Evolutionary conservation across 1,140 invertebrate species (phyloP), one percentile per base, ranked within the genome.

Genomic region (Portunus trituberculatus): DNA sequence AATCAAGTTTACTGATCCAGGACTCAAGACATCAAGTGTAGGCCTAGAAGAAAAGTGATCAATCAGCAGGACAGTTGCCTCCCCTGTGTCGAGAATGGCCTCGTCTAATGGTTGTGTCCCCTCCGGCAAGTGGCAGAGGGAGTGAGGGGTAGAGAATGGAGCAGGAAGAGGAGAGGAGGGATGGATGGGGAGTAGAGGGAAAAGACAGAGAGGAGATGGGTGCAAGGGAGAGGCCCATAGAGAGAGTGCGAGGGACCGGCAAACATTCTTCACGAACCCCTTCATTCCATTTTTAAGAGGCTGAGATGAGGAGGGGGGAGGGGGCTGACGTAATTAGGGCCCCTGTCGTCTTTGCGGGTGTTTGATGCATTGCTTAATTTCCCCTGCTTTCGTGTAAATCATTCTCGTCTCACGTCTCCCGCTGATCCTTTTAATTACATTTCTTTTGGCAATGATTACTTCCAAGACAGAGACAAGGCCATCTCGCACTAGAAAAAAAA

Each of bases 341-440:
- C 93, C 59, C 67, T 90, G 93, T 91, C 93, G 48, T 94, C 89
- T 94, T 83, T 92, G 25, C 32, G 28, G 89, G 93, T 52, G 39
- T 94, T 90, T 94, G 93, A 94, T 94, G 88, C 48, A 94, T 94
- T 28, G 89, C 93, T 94, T 91, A 20, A 94, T 94, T 94, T 91
- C 82, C 93, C 88, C 39, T 91, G 67, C 28, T 94, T 91, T 91
- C 88, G 1, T 76, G 4, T 90, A 91, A 91, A 94, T 94, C 93
- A 90, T 94, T 84, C 87, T 32, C 83, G 20, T n/a, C 29, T 52
- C 16, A 31, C 88, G 87, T 94, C 88, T 94, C 88, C 82, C 88
- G 45, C 88, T 91, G 82, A 94, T 94, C 93, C 88, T 39, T 91
- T 84, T 94, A 94, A 94, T 94, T 94, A 46, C 88, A 32, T 88